A percentile compares a stretch with the other conserved stretches of the same genome.
Evolutionary conservation across 1,140 invertebrate genomes (phyloP).

Genomic region (Leptoteleia sp.): DNA sequence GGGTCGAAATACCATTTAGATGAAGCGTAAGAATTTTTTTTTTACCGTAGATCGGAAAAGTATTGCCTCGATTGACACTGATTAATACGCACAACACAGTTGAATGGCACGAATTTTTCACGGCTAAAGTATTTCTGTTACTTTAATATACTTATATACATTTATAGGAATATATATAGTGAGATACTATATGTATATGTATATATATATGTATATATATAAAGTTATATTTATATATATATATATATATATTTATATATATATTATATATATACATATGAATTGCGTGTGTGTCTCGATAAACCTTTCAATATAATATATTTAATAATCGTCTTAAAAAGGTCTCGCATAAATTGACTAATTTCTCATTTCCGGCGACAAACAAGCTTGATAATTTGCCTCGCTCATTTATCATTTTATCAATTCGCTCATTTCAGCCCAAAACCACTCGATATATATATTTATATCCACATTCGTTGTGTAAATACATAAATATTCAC

Average conservation of each 20-base stretch:
- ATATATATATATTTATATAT: constrained; percentile 30
- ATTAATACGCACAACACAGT: constrained; percentile 66
- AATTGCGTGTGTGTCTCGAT: constrained; percentile 50
- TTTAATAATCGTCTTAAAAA: constrained; percentile 73
- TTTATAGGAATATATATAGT: constrained; percentile 64
- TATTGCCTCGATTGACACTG: constrained; percentile 67
- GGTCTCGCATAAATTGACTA: constrained; percentile 79
- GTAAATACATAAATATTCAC: constrained; percentile 60
- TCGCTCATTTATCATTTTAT: constrained; percentile 1
- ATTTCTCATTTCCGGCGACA: constrained; percentile 69
- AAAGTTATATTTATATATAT: constrained; percentile 48
- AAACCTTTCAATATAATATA: constrained; percentile 71
- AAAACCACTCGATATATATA: constrained; percentile 42
- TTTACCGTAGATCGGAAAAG: constrained; percentile 45
- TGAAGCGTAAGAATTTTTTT: constrained; percentile 42
- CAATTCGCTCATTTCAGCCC: constrained; percentile 37
- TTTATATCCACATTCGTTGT: constrained; percentile 60
- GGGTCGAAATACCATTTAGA: constrained; percentile 38
- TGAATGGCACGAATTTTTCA: constrained; percentile 55
- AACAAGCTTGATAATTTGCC: constrained; percentile 63
- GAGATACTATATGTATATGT: constrained; percentile 59
- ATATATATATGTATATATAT: constrained; percentile 52
- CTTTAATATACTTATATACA: constrained; percentile 51
- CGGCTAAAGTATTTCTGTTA: constrained; percentile 39
- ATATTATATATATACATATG: constrained; percentile 36